Evolutionary conservation across 2,888 invertebrate genomes (phyloP).

Genomic region (Drosophila atroscutellata): DNA sequence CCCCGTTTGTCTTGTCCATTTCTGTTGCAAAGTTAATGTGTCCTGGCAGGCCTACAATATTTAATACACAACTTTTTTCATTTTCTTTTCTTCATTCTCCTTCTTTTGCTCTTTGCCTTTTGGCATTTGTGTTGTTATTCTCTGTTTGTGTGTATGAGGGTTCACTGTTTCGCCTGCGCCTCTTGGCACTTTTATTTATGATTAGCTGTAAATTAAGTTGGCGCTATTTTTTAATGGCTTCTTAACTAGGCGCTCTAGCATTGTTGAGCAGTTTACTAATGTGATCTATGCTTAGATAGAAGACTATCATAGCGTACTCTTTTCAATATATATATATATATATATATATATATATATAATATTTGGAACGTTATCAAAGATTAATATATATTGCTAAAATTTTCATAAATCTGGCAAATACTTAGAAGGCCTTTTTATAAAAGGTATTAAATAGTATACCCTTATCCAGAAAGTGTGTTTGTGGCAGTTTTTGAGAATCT

Average conservation of each 20-base stretch:
- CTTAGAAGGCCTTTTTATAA: neutral
- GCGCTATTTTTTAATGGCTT: conserved; percentile 39
- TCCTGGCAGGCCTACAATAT: conserved; percentile 61
- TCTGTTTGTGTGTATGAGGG: neutral
- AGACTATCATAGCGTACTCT: neutral
- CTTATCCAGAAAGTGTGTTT: neutral
- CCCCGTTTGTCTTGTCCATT: conserved; percentile 42
- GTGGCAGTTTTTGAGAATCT: neutral
- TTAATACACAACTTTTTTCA: conserved; percentile 35
- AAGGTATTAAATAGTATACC: neutral
- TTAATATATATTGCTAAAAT: neutral
- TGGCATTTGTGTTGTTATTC: conserved; percentile 37
- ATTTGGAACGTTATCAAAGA: neutral
- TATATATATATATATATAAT: no score
- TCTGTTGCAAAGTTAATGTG: conserved; percentile 61
- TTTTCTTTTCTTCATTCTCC: conserved; percentile 22
- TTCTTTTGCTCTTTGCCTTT: conserved; percentile 26
- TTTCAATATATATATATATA: neutral
- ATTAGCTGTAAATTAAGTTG: conserved; percentile 48
- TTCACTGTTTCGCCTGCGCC: conserved; percentile 15
- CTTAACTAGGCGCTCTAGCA: neutral
- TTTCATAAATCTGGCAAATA: neutral
- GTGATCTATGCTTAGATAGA: neutral
- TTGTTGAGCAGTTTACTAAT: neutral
- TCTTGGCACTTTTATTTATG: conserved; percentile 41